A percentile compares a stretch with the other conserved stretches of the same genome.
phyloP scores from a whole-genome alignment of 2,888 invertebrate genomes.

The Polymixis lichenea region DNA sequence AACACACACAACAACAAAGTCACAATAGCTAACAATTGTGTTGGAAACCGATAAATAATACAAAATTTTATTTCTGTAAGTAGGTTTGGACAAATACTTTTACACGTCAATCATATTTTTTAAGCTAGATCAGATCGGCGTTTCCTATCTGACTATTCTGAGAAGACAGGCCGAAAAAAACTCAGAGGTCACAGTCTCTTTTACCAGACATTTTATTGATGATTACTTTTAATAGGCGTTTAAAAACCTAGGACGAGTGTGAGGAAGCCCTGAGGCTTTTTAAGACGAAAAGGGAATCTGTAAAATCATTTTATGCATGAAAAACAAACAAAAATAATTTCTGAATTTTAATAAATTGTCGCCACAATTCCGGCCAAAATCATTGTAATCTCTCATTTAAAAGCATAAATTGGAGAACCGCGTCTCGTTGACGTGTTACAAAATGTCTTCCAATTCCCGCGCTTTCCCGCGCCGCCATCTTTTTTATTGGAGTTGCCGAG shows the following conservation, averaged over 20 bases:
- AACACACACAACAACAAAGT: background rate
- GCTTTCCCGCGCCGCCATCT: constrained; percentile 42
- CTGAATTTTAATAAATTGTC: constrained; percentile 11
- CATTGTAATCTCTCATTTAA: constrained; percentile 24
- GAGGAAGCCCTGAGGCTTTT: background rate
- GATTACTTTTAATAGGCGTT: background rate
- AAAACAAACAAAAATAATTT: background rate
- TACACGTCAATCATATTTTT: too few relatives aligned
- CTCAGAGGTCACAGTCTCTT: too few relatives aligned
- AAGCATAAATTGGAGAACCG: constrained; percentile 49
- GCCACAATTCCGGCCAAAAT: background rate
- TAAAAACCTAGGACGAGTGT: background rate
- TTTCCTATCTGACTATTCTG: too few relatives aligned
- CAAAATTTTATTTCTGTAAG: too few relatives aligned
- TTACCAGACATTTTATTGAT: background rate
- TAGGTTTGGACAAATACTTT: too few relatives aligned
- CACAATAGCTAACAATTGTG: background rate
- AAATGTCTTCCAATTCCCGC: constrained; percentile 61
- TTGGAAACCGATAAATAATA: too few relatives aligned
- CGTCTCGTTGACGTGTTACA: constrained; percentile 48
- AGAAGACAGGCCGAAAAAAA: too few relatives aligned
- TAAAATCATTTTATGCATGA: background rate
- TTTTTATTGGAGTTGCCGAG: constrained; percentile 61
- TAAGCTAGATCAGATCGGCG: too few relatives aligned
- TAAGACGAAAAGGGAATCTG: background rate